Conservation (phyloP, 2,113 vertebrate species). For the Campylomormyrus numenius region DNA sequence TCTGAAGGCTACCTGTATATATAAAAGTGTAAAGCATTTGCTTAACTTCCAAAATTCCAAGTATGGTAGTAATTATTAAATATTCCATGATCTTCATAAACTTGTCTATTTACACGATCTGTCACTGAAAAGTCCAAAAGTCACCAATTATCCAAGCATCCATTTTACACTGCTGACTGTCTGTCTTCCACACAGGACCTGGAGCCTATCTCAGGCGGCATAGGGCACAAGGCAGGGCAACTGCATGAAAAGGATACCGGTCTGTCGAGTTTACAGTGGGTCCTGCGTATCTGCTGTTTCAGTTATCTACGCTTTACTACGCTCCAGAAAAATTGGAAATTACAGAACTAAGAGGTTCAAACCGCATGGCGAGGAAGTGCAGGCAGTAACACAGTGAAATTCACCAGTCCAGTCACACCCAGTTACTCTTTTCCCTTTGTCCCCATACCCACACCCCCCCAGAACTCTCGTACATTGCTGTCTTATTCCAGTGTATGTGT, state of each 20-base stretch:
- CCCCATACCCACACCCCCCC: not conserved
- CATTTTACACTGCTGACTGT: not conserved
- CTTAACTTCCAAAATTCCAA: not conserved
- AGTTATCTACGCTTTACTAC: not conserved
- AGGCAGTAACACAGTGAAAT: not conserved
- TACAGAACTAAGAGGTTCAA: not conserved
- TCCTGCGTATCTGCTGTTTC: not conserved
- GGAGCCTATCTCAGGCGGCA: not conserved
- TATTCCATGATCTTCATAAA: not conserved
- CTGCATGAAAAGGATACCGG: not conserved
- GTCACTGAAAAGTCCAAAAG: not conserved
- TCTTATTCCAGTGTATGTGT: not conserved
- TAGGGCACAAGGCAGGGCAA: not conserved
- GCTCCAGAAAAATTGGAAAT: not conserved
- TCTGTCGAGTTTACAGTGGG: not conserved
- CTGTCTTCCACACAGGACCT: not conserved
- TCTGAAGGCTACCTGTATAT: not conserved
- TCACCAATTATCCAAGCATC: not conserved
- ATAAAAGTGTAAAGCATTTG: not conserved
- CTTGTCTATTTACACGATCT: not conserved
- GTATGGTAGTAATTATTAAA: not conserved
- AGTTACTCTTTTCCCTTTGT: not conserved
- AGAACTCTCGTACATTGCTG: not conserved
- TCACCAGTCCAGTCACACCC: not conserved
- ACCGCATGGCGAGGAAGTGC: not conserved